Evolutionary conservation across 2,797 vertebrate genomes (phyloP).

Genomic region (Manis crassicaudata): DNA sequence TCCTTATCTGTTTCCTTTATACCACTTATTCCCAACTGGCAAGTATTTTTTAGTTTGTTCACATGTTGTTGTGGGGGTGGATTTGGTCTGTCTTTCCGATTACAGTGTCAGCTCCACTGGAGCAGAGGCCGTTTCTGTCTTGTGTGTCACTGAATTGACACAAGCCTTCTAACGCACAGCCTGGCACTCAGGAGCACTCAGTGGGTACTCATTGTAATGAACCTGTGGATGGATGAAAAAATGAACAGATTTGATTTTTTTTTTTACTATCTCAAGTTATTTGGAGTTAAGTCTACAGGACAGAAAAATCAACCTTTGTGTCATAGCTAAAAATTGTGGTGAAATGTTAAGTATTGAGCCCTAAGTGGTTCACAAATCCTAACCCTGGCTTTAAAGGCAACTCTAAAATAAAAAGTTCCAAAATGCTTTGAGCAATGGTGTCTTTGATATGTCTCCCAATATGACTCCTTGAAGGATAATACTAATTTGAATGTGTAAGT

Average conservation of each 20-base stretch:
- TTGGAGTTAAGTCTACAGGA: not conserved
- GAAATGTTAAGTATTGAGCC: constrained; percentile 3
- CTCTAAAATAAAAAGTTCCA: not conserved
- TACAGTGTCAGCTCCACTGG: not conserved
- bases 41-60: constrained; percentile 34
- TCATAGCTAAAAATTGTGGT: constrained; percentile 22
- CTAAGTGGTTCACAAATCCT: not conserved
- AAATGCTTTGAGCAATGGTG: not conserved
- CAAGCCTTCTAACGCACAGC: not conserved
- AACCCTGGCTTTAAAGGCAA: not conserved
- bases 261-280: not conserved
- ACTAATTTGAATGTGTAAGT: constrained; percentile 43
- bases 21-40: not conserved
- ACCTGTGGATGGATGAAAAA: not conserved
- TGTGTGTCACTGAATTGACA: not conserved
- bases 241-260: not conserved
- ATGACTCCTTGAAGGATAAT: constrained; percentile 24
- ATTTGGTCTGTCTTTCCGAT: constrained; percentile 46
- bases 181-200: not conserved
- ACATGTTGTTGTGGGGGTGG: not conserved
- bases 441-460: not conserved
- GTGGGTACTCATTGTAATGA: not conserved
- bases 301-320: not conserved
- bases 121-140: not conserved
- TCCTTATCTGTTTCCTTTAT: constrained; percentile 24